These are phyloP conservation scores for Cacajao melanocephalus DNA, from an alignment of 2,797 vertebrate genomes.

Conservation along the genomic window DNA sequence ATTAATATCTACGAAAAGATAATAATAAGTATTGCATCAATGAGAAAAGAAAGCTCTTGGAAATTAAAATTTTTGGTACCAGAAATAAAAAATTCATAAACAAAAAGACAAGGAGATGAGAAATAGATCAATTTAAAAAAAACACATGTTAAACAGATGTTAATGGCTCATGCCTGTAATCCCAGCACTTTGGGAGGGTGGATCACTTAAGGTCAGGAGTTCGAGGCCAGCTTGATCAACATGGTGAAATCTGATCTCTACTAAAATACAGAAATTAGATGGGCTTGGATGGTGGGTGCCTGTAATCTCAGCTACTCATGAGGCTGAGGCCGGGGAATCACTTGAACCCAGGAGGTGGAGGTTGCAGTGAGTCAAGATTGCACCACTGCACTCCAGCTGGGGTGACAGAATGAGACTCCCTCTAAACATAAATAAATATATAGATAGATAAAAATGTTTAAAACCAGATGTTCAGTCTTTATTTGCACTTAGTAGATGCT, in stretches of 20 bases:
- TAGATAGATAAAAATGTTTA: background rate
- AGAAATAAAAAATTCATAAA: background rate
- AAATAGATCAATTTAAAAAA: background rate
- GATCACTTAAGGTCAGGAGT: background rate
- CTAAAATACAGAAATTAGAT: background rate
- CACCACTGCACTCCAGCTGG: background rate
- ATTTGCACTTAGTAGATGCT: background rate
- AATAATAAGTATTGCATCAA: background rate
- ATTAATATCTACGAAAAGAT: background rate
- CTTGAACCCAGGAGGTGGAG: background rate
- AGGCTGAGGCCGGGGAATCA: background rate
- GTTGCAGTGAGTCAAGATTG: background rate
- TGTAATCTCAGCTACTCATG: background rate
- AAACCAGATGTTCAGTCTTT: background rate
- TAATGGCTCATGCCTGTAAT: background rate
- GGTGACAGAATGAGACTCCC: rapidly evolving
- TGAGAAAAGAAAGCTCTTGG: background rate
- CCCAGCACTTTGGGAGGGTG: background rate
- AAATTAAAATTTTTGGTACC: background rate
- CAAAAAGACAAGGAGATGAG: background rate
- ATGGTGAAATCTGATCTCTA: background rate
- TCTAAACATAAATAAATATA: background rate
- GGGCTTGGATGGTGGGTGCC: too few relatives aligned
- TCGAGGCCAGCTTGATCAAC: background rate
- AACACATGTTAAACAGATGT: background rate